These are phyloP conservation scores for Xanthia togata DNA, from an alignment of 2,888 invertebrate species.

Conservation along the genomic window DNA sequence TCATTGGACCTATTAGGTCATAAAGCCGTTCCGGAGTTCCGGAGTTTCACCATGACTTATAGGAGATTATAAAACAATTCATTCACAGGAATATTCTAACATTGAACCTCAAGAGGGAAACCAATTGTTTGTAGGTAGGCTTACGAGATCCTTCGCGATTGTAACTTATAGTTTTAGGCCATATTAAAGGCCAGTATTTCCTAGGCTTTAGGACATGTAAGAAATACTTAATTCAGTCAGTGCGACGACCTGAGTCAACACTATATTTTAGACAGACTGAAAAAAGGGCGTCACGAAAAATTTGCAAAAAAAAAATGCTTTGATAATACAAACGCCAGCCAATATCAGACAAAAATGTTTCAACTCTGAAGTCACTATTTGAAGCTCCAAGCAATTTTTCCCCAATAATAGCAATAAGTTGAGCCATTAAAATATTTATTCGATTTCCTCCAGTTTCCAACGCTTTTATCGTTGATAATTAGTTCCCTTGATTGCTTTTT, in stretches of 20 bases:
- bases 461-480: constrained; percentile 13
- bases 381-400: background rate
- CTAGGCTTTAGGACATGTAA: background rate
- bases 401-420: background rate
- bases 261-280: background rate
- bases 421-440: background rate
- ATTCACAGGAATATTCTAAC: background rate
- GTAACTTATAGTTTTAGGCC: background rate
- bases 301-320: no score
- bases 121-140: constrained; percentile 4
- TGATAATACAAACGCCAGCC: no score
- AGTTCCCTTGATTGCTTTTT: constrained; percentile 17
- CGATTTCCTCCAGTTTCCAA: background rate
- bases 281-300: no score
- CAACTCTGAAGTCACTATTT: background rate
- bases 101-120: background rate
- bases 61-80: constrained; percentile 30
- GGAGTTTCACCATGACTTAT: constrained; percentile 24
- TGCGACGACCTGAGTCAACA: background rate
- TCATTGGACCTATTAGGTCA: no score
- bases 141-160: background rate
- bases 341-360: background rate
- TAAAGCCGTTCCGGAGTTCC: background rate
- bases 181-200: no score
- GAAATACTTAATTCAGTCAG: background rate